Evolutionary conservation across 2,797 vertebrate genomes (phyloP), one percentile per base, ranked within the genome.

Genomic region (Siniperca undulata): DNA sequence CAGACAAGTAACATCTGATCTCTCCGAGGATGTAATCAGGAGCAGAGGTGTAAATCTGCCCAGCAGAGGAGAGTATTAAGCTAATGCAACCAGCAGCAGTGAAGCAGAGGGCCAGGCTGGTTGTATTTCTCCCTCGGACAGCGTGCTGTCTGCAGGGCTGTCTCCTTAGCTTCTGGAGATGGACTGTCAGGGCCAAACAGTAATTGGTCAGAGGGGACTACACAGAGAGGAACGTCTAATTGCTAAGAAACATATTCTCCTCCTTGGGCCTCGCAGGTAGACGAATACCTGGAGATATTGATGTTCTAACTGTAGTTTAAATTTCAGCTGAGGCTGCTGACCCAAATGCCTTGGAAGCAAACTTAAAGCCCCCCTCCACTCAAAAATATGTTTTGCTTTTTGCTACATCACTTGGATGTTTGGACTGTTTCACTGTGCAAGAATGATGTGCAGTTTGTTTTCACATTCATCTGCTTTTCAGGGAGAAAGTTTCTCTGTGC

Each of bases 121-220:
- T 70, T 77, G 78, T 89, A 73, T 89, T 89, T 86, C 82, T 84
- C 66, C 44, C 65, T 46, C 38, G 10, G 80, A 78, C 56, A 38
- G 75, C 8, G 0, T 27, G 81, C 75, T 38, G 69, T 86, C 84
- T 62, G 62, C 82, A 60, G 75, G 76, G 77, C 83, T 69, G 66
- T 68, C 68, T 81, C 66, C 60, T 77, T 74, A 65, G 44, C 77
- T 77, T 36, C 48, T 68, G 71, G 58, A 70, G 83, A 89, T 59
- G 55, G 73, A 78, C 86, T 68, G 86, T 72, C 86, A 78, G 71
- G 74, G 77, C 70, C 80, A 50, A 82, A 67, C 61, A 44, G 87
- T 88, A 89, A 91, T 87, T 92, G 89, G 86, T 85, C 86, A 78
- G 76, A 64, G 46, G 83, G 79, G 85, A 86, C 68, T 55, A 50